These are phyloP conservation scores for Phragmatobia fuliginosa DNA, from an alignment of 2,888 invertebrate species.

Conservation along the genomic window DNA sequence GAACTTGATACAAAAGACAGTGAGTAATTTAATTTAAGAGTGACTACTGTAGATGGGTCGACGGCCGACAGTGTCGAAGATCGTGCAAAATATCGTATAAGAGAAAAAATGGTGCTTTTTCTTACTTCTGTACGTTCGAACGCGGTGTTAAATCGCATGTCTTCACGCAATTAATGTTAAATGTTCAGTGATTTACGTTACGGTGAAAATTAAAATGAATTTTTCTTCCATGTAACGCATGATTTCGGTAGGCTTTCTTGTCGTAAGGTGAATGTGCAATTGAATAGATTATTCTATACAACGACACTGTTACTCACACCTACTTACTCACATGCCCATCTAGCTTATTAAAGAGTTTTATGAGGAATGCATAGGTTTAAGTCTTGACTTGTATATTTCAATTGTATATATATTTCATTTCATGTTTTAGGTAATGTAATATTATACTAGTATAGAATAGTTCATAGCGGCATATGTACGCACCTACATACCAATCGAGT, in stretches of 20 bases:
- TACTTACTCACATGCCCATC: neutral
- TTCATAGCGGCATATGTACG: neutral
- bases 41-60: slow-evolving; percentile 69
- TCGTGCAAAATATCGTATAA: slow-evolving; percentile 66
- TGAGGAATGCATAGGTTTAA: neutral
- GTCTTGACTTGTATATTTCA: too few relatives aligned
- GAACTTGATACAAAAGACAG: slow-evolving; percentile 65
- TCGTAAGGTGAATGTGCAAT: slow-evolving; percentile 26
- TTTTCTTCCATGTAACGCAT: slow-evolving; percentile 48
- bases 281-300: slow-evolving; percentile 25
- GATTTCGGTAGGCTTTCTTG: slow-evolving; percentile 41
- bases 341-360: neutral
- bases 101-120: slow-evolving; percentile 55
- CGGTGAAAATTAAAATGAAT: slow-evolving; percentile 47
- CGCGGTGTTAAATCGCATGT: slow-evolving; percentile 63
- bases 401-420: neutral
- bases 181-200: slow-evolving; percentile 61
- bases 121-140: slow-evolving; percentile 51
- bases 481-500: too few relatives aligned
- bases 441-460: neutral
- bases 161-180: slow-evolving; percentile 63
- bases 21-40: slow-evolving; percentile 78
- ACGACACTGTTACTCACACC: neutral
- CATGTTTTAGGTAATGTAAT: neutral
- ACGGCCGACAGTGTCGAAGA: slow-evolving; percentile 61